These are phyloP conservation scores for Rhogogaster chlorosoma DNA, from an alignment of 2,888 invertebrate species.

Conservation along the genomic window DNA sequence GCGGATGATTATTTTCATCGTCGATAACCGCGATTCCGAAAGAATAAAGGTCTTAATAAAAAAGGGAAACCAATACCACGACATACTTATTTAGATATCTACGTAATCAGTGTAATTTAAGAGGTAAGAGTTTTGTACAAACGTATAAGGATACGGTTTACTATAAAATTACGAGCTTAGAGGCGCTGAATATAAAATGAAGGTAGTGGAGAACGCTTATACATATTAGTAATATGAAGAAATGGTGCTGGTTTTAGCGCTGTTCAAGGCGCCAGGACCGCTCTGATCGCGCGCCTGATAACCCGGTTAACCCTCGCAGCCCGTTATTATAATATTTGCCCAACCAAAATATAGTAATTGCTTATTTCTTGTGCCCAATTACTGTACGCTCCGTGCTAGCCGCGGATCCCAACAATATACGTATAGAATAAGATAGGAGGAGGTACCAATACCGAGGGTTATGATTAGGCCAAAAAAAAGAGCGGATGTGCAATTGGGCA, in stretches of 20 bases:
- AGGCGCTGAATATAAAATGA: conserved; percentile 27
- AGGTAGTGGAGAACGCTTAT: neutral
- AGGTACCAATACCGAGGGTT: conserved; percentile 38
- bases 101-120: conserved; percentile 30
- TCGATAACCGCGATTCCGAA: neutral
- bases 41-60: neutral
- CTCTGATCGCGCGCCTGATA: conserved; percentile 70
- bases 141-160: neutral
- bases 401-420: conserved; percentile 23
- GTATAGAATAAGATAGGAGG: conserved; percentile 38
- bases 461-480: conserved; percentile 42
- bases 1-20: neutral
- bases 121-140: neutral
- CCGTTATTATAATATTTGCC: conserved; percentile 75
- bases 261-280: conserved; percentile 61
- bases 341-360: conserved; percentile 72
- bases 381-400: conserved; percentile 55
- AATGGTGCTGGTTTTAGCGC: conserved; percentile 70
- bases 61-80: neutral
- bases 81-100: neutral
- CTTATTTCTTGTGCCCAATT: conserved; percentile 74
- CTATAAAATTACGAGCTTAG: conserved; percentile 34
- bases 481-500: conserved; percentile 46
- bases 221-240: conserved; percentile 34
- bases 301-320: conserved; percentile 69